Base-by-base conservation (phyloP, 2,113 vertebrate genomes). In the Clarias magur region DNA sequence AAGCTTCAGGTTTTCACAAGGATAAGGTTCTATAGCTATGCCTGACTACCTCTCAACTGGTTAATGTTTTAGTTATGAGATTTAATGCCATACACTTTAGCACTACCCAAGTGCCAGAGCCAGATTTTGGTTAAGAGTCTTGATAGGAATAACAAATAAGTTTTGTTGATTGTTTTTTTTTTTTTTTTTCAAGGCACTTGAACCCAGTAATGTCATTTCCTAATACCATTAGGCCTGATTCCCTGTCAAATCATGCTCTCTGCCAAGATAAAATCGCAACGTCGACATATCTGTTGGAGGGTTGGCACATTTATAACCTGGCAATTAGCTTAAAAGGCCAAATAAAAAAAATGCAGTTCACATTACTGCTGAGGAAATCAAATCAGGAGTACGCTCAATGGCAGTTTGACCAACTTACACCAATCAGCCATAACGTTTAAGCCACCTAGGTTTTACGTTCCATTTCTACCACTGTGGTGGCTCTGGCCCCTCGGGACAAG, bases 241-340 rank as follows among this genome's bases (percentile, higher is more conserved):
- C 63, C 27, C 82, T 82, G 62, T 85, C 83, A 86, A 86, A 88
- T 70, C 48, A 70, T 86, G 65, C 53, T 65, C 73, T 54, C 30
- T 88, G 88, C 89, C 86, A 91, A 85, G 85, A 76, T 82, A 89
- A 89, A 91, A 86, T 82, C 83, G 84, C 87, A 90, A 85, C 81
- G 86, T 90, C 89, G 15, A 91, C 84, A 83, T 62, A 84, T 83
- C 85, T 75, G 88, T 85, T 85, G 21, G 48, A 83, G 56, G 62
- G 79, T 89, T 85, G 83, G 68, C 83, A 60, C 83, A 91, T 92
- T 91, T 73, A 94, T 93, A 90, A 91, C 88, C 91, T 90, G 80
- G 89, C 91, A 93, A 94, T 95, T 94, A 93, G 82, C 89, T 92
- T 92, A 92, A 93, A 93, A 91, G 91, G 86, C 80, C 88, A 91